phyloP scores from a whole-genome alignment of 2,113 vertebrate species.

The Condylura cristata region DNA sequence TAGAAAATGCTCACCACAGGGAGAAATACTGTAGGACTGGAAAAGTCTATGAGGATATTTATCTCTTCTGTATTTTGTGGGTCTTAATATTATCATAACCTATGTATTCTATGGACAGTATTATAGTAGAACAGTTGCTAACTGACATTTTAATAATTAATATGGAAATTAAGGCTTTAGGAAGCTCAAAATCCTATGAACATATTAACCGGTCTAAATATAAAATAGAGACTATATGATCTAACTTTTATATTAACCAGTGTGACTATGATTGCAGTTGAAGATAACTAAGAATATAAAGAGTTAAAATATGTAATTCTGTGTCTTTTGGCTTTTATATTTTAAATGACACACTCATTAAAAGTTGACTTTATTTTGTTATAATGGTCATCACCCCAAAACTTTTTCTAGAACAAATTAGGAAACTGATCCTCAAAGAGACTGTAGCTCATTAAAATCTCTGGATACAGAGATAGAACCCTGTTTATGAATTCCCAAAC shows the following conservation, averaged over 20 bases:
- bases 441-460: not conserved
- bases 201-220: not conserved
- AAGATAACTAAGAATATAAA: conserved; percentile 27
- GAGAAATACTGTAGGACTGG: conserved; percentile 61
- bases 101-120: conserved; percentile 35
- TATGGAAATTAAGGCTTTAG: conserved; percentile 48
- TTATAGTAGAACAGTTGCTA: conserved; percentile 18
- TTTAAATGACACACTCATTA: not conserved
- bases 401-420: not conserved
- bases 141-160: conserved; percentile 27
- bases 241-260: not conserved
- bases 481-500: not conserved
- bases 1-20: conserved; percentile 72
- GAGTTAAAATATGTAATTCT: not conserved
- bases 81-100: conserved; percentile 27
- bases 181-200: not conserved
- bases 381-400: not conserved
- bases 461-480: not conserved
- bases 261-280: not conserved
- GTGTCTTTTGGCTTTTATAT: not conserved
- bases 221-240: not conserved
- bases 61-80: conserved; percentile 48
- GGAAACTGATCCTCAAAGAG: conserved; percentile 14
- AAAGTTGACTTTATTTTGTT: conserved; percentile 24
- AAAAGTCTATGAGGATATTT: conserved; percentile 54